Conservation (phyloP, 2,113 vertebrate species). For the Toxotes chatareus region DNA sequence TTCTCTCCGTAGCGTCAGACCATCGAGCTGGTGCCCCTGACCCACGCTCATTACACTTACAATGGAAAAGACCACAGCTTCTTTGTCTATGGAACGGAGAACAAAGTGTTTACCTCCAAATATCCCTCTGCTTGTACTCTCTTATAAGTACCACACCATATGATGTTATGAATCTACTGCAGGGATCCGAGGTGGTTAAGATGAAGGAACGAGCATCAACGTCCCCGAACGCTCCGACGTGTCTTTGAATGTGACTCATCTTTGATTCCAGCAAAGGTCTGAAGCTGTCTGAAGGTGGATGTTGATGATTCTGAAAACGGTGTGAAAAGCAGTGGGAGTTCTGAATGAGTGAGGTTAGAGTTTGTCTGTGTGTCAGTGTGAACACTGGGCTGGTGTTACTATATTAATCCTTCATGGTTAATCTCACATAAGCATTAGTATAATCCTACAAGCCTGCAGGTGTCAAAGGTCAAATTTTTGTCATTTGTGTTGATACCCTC, state of each 20-base stretch:
- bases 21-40: slow-evolving; percentile 89
- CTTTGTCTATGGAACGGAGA: slow-evolving; percentile 86
- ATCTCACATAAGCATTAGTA: neutral
- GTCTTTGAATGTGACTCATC: no score
- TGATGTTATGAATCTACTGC: neutral
- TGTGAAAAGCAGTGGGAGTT: no score
- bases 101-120: slow-evolving; percentile 80
- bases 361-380: neutral
- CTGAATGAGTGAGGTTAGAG: no score
- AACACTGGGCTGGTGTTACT: no score
- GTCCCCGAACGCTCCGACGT: no score
- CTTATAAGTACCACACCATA: slow-evolving; percentile 44
- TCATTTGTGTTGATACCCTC: neutral
- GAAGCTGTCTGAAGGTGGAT: no score
- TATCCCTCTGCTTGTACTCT: slow-evolving; percentile 81
- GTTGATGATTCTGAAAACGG: no score
- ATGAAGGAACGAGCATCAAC: no score
- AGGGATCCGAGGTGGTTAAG: no score
- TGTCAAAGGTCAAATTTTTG: neutral
- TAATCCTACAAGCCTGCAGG: neutral
- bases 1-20: slow-evolving; percentile 85
- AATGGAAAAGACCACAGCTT: slow-evolving; percentile 81
- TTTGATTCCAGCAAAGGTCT: no score
- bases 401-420: neutral
- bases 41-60: slow-evolving; percentile 84